Base-by-base conservation (phyloP, 2,797 vertebrate genomes). In the Staurois parvus region DNA sequence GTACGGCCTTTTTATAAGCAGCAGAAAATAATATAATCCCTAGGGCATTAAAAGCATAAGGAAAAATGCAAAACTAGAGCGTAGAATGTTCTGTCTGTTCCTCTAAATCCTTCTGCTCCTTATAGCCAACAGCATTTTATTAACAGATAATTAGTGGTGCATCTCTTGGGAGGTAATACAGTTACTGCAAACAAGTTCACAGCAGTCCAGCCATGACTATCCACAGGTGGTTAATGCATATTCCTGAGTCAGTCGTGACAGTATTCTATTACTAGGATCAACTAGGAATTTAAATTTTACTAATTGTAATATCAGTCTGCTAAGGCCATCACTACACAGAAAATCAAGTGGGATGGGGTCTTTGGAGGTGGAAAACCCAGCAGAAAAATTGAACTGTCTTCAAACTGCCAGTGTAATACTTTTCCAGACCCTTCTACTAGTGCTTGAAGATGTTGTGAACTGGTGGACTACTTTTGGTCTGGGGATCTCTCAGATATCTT, bases 241-340 rank as follows among this genome's bases (percentile, higher is more conserved):
- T 76, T 83, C 72, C 81, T 67, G 74, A 69, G 70, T 64, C 34
- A 28, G 66, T 48, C 74, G 81, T 76, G 81, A 83, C 73, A 83
- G 68, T 83, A 56, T 73, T 69, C 73, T 76, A 67, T 83, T 76
- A 76, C 72, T 8, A 66, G 81, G 81, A 83, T 76, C 73, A 76
- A 76, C n/a, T 48, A 83, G 74, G 81, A 83, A 83, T 83, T 83
- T 8, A 76, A 32, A 83, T 83, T 76, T 83, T 76, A 68, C 24
- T 52, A 48, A 76, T 83, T 83, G 30, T 69, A 67, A 62, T 83
- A 76, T 83, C 64, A 76, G 42, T 56, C 56, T 76, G 73, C 66
- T 76, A 69, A 76, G 81, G 30, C 62, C 72, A 83, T 83, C 81
- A 83, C 81, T 28, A 68, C 62, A 37, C 81, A 83, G 73, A 24